These are phyloP conservation scores for Osedax frankpressi DNA, from an alignment of 2,888 invertebrate species.

Conservation along the genomic window DNA sequence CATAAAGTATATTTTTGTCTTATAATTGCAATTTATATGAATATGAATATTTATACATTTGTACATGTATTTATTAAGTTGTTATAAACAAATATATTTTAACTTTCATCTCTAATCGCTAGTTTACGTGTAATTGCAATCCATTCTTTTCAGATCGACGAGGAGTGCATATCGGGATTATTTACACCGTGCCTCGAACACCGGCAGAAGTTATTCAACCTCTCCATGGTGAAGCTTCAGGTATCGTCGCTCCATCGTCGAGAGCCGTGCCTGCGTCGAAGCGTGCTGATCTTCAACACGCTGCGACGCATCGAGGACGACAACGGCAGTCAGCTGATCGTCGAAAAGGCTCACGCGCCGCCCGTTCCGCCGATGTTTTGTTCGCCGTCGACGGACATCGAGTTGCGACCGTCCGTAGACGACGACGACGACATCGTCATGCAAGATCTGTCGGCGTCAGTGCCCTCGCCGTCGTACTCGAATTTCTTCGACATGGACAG, in stretches of 20 bases:
- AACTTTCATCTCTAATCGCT: too few species aligned
- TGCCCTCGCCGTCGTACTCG: neutral
- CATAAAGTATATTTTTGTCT: too few species aligned
- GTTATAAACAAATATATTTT: too few species aligned
- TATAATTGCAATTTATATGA: too few species aligned
- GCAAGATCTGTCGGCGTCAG: neutral
- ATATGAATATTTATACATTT: neutral
- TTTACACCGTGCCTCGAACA: slow-evolving; percentile 39
- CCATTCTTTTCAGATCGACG: neutral
- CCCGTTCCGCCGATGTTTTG: too few species aligned
- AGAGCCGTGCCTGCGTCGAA: slow-evolving; percentile 74
- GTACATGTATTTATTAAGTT: neutral
- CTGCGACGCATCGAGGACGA: slow-evolving; percentile 62
- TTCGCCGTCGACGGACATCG: neutral
- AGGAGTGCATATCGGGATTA: neutral
- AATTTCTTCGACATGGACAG: neutral
- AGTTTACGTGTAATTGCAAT: too few species aligned
- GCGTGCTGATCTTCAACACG: slow-evolving; percentile 84
- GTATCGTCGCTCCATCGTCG: slow-evolving; percentile 46
- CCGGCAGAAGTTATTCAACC: slow-evolving; percentile 73
- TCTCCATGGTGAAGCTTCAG: slow-evolving; percentile 81
- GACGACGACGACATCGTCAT: neutral
- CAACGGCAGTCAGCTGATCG: neutral
- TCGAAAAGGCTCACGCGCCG: too few species aligned
- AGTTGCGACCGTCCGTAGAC: neutral